Evolutionary conservation across 2,797 vertebrate species (phyloP), one percentile per base, ranked within the genome.

Genomic region (Serranus cabrilla): DNA sequence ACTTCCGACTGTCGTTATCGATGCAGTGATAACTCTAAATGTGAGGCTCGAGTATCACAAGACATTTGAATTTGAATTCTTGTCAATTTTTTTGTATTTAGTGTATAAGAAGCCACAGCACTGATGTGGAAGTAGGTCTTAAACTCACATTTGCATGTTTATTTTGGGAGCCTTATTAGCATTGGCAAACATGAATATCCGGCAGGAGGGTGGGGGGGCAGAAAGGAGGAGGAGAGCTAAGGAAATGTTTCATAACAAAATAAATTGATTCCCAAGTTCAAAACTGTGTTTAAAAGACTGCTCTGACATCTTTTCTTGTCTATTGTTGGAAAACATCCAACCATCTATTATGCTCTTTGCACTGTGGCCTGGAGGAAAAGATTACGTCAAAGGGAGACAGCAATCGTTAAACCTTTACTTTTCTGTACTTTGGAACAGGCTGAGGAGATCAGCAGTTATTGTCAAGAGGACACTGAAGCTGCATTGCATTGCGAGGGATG

Each of bases 61-160:
- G 31, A 40, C 37, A 58, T 75, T 59, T 81, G 43, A 74, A 58
- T 75, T 59, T 81, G 43, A 74, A 45, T 72, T 61, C 23, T 58
- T 75, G 17, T 57, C 42, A 39, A 43, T 63, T 75, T 18, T 75
- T 80, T 64, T 82, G 55, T 58, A 78, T 52, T 83, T 70, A 52
- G 46, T 51, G 51, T 75, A 69, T 69, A 51, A 66, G 71, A 64
- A 70, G 74, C 57, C 50, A 31, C 13, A 45, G 73, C 74, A 54
- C 67, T 87, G 81, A 74, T 87, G 82, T 88, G 80, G 77, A 91
- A 92, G 74, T 87, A 89, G 82, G 86, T 87, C 90, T 88, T 87
- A 84, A 85, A 90, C 69, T 86, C 64, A 73, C 76, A 91, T 92
- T 91, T 88, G 82, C 87, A 91, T 92, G 84, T 90, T 89, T 90